These are phyloP conservation scores for Schrankia costaestrigalis DNA, from an alignment of 2,888 invertebrate genomes.

Conservation along the genomic window DNA sequence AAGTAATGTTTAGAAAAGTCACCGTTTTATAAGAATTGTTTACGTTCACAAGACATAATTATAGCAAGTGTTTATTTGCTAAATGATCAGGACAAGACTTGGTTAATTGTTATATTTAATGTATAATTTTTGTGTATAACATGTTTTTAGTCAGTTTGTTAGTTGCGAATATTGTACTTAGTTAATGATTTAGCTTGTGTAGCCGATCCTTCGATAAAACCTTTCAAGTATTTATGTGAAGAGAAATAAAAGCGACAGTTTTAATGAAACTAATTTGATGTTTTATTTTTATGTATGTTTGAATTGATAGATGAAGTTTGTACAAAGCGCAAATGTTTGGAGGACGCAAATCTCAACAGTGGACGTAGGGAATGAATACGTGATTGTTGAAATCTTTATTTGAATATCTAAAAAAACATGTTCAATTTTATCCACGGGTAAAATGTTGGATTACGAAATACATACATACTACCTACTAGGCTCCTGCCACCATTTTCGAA, in stretches of 20 bases:
- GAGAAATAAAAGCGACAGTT: conserved; percentile 69
- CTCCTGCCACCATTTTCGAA: too few relatives aligned
- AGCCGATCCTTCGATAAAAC: conserved; percentile 54
- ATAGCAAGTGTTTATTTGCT: conserved; percentile 5
- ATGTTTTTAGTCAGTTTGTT: conserved; percentile 64
- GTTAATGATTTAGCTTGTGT: conserved; percentile 52
- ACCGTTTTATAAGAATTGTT: conserved; percentile 8
- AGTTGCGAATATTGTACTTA: conserved; percentile 63
- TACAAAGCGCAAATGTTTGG: too few relatives aligned
- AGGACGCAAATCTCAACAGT: too few relatives aligned
- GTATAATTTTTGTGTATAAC: conserved; percentile 46
- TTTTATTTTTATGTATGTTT: conserved; percentile 40
- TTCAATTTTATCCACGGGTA: too few relatives aligned
- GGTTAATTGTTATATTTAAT: conserved; percentile 38
- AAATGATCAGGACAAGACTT: conserved; percentile 22
- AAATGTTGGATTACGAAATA: too few relatives aligned
- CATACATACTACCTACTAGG: too few relatives aligned
- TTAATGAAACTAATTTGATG: conserved; percentile 51
- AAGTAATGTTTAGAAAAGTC: conserved; percentile 24
- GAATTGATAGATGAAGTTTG: neutral
- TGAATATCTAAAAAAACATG: too few relatives aligned
- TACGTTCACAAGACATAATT: conserved; percentile 4
- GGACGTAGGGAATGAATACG: too few relatives aligned
- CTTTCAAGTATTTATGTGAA: conserved; percentile 73
- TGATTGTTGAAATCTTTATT: too few relatives aligned